Percentiles rank a stretch among this genome's conserved stretches.
These are phyloP conservation scores for Ceriagrion tenellum DNA, from an alignment of 2,888 invertebrate species.

Conservation along the genomic window DNA sequence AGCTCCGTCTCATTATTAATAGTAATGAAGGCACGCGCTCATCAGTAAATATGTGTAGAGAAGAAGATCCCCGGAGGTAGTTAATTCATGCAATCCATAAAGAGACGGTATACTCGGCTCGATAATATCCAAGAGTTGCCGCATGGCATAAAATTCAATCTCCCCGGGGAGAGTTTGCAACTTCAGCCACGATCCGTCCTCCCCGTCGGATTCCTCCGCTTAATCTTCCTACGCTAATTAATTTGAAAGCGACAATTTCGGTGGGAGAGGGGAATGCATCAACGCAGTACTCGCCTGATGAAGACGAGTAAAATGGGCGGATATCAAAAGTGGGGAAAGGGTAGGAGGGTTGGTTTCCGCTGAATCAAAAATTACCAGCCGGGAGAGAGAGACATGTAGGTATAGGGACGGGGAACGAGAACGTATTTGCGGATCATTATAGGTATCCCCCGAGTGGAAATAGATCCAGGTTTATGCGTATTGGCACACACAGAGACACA, in stretches of 20 bases:
- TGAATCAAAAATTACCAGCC: background rate
- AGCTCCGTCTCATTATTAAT: background rate
- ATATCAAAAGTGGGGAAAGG: background rate
- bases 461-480: background rate
- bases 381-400: background rate
- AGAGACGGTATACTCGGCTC: background rate
- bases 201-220: background rate
- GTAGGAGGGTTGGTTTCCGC: background rate
- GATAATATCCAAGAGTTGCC: background rate
- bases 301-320: background rate
- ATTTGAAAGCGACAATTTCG: slow-evolving; percentile 31
- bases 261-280: background rate
- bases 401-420: background rate
- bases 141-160: background rate
- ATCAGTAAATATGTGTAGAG: background rate
- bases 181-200: background rate
- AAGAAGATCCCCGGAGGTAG: background rate
- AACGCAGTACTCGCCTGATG: background rate
- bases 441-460: background rate
- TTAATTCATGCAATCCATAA: background rate
- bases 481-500: background rate
- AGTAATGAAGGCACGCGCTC: background rate
- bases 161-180: background rate
- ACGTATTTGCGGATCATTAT: background rate
- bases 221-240: slow-evolving; percentile 24